Evolutionary conservation across 2,888 invertebrate species (phyloP).

Genomic region (Agriotes lineatus): DNA sequence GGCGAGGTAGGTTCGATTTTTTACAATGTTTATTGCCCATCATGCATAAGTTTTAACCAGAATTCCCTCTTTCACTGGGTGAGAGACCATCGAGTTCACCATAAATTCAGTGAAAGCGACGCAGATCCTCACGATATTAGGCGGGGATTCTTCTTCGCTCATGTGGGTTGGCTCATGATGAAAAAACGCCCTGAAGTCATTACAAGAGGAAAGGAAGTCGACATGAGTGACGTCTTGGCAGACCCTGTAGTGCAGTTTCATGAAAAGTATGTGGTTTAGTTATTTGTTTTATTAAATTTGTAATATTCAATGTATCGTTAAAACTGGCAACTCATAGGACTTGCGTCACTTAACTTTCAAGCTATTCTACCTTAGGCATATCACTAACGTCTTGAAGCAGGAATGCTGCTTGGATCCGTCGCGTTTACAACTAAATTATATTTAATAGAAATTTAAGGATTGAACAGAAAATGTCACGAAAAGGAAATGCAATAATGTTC

Average conservation of each 20-base stretch:
- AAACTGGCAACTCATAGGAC: too few relatives aligned
- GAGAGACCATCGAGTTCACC: slow-evolving; percentile 81
- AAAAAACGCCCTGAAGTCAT: slow-evolving; percentile 90
- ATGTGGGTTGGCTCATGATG: slow-evolving; percentile 94
- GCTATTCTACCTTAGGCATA: too few relatives aligned
- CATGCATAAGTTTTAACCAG: slow-evolving; percentile 60
- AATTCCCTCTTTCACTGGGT: slow-evolving; percentile 81
- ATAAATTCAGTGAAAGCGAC: slow-evolving; percentile 81
- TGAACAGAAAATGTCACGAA: too few relatives aligned
- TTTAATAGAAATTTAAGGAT: too few relatives aligned
- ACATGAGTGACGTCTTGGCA: slow-evolving; percentile 82
- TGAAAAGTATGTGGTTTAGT: slow-evolving; percentile 71
- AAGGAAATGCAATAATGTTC: too few relatives aligned
- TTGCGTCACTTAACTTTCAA: too few relatives aligned
- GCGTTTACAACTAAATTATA: too few relatives aligned
- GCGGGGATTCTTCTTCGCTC: slow-evolving; percentile 92
- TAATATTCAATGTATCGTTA: neutral
- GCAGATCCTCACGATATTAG: slow-evolving; percentile 87
- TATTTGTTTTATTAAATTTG: neutral
- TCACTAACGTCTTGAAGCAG: too few relatives aligned
- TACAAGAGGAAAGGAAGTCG: slow-evolving; percentile 80
- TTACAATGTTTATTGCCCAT: neutral
- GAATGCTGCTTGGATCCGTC: too few relatives aligned
- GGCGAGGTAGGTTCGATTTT: too few relatives aligned
- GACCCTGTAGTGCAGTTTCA: slow-evolving; percentile 86